Percentiles rank a stretch among this genome's conserved stretches.
Evolutionary conservation across 1,140 invertebrate species (phyloP).

Genomic region (Caenorhabditis remanei): DNA sequence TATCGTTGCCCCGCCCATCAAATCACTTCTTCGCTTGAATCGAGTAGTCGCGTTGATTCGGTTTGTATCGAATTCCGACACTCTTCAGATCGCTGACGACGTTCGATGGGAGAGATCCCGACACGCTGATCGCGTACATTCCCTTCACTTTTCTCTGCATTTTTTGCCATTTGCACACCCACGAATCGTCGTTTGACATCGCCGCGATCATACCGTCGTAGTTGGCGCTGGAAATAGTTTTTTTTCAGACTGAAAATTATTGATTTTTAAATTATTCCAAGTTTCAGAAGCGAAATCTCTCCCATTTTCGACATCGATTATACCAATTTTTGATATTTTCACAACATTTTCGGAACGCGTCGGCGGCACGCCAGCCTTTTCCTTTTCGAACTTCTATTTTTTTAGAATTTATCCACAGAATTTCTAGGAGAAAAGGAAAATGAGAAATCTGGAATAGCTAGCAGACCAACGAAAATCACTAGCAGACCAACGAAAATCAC

Average conservation of each 20-base stretch:
- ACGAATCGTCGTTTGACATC: slow-evolving; percentile 73
- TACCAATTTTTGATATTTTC: no score
- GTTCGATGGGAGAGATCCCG: slow-evolving; percentile 69
- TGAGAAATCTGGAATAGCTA: no score
- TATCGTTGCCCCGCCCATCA: background rate
- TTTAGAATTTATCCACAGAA: no score
- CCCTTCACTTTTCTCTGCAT: slow-evolving; percentile 71
- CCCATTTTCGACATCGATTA: background rate
- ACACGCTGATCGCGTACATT: slow-evolving; percentile 74
- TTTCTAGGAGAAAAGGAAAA: no score
- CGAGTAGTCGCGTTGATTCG: slow-evolving; percentile 68
- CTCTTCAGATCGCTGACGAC: slow-evolving; percentile 70
- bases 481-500: no score
- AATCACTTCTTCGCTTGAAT: slow-evolving; percentile 7
- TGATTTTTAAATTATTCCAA: no score
- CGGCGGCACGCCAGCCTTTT: no score
- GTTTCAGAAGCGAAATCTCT: no score
- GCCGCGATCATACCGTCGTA: slow-evolving; percentile 75
- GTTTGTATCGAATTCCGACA: slow-evolving; percentile 69
- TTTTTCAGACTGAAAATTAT: slow-evolving; percentile 1
- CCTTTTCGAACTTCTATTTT: no score
- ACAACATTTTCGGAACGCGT: no score
- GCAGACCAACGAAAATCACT: no score
- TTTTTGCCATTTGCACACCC: slow-evolving; percentile 77
- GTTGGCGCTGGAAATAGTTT: slow-evolving; percentile 69